Conservation (phyloP, 2,888 invertebrate genomes). For the Melanophora roralis region DNA sequence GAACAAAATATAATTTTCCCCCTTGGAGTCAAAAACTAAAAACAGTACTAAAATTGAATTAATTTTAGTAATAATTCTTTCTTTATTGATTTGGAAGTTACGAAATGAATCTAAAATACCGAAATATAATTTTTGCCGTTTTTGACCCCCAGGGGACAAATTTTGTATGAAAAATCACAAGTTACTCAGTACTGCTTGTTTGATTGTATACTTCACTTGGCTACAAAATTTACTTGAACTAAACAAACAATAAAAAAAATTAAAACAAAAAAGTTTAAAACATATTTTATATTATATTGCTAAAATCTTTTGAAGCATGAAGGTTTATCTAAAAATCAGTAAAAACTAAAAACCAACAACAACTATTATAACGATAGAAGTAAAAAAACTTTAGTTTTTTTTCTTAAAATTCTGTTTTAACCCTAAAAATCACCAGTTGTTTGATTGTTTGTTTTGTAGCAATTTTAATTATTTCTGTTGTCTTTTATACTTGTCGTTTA, state of each 20-base stretch:
- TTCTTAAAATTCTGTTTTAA: neutral
- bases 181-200: neutral
- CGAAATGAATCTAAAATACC: too few species aligned
- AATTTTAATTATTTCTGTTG: too few species aligned
- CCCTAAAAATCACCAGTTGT: constrained; percentile 7
- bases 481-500: too few species aligned
- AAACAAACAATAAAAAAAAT: neutral
- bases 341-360: constrained; percentile 7
- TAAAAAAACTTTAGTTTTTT: neutral
- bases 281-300: constrained; percentile 43
- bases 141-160: too few species aligned
- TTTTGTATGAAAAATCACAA: neutral
- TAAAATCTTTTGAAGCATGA: constrained; percentile 62
- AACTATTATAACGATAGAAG: neutral
- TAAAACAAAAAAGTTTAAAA: constrained; percentile 1
- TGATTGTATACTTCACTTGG: neutral
- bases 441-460: neutral
- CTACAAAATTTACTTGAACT: neutral
- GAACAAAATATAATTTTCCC: too few species aligned
- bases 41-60: too few species aligned
- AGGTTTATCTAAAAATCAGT: constrained; percentile 48
- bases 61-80: too few species aligned
- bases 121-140: too few species aligned
- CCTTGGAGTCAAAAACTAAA: too few species aligned
- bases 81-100: too few species aligned